Conservation (phyloP, 2,888 invertebrate species). For the Xylota sylvarum region DNA sequence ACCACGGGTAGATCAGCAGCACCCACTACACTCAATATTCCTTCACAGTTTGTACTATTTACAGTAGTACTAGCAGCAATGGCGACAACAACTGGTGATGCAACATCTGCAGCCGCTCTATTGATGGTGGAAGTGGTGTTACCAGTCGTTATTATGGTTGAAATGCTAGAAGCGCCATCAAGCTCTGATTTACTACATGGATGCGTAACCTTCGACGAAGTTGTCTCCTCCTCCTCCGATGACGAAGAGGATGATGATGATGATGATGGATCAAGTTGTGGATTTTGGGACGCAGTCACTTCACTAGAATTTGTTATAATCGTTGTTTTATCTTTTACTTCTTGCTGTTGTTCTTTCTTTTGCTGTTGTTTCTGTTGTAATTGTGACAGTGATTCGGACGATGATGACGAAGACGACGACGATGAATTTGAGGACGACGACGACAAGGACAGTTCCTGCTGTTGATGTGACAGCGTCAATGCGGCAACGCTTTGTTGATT, state of each 20-base stretch:
- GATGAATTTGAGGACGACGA: constrained; percentile 76
- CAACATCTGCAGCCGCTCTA: constrained; percentile 79
- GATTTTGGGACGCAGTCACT: constrained; percentile 48
- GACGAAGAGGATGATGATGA: constrained; percentile 79
- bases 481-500: constrained; percentile 79
- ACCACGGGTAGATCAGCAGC: constrained; percentile 50
- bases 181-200: constrained; percentile 64
- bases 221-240: constrained; percentile 74
- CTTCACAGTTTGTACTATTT: constrained; percentile 75
- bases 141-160: constrained; percentile 65
- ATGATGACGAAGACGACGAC: constrained; percentile 77
- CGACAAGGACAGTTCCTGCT: constrained; percentile 82
- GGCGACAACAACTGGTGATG: constrained; percentile 78
- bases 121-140: constrained; percentile 60
- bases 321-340: constrained; percentile 69
- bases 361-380: constrained; percentile 65
- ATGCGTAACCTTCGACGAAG: constrained; percentile 53
- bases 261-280: constrained; percentile 74
- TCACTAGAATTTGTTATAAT: constrained; percentile 67
- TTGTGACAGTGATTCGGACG: constrained; percentile 77
- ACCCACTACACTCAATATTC: constrained; percentile 51
- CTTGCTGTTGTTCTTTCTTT: constrained; percentile 46
- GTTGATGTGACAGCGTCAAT: constrained; percentile 76
- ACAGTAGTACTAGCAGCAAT: constrained; percentile 79
- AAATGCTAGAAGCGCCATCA: constrained; percentile 61